Evolutionary conservation across 2,113 vertebrate genomes (phyloP), one percentile per base, ranked within the genome.

Genomic region (Equus quagga): DNA sequence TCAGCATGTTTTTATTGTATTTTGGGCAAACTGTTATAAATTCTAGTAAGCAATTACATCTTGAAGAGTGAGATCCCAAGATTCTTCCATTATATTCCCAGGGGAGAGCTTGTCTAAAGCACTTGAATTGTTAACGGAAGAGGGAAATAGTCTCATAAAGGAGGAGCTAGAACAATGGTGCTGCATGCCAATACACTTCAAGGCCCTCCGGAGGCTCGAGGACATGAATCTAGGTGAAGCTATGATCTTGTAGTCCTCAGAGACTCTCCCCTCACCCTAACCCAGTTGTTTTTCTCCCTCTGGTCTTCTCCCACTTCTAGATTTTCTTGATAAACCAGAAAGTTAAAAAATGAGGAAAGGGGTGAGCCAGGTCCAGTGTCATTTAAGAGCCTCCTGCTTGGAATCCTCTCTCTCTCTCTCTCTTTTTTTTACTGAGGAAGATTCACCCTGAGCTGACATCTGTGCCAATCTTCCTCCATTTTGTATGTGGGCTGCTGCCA

Each of bases 241-340:
- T 10, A 17, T 13, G 6, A 11, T 49, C 23, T 69, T 33, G 28
- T 8, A 5, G n/a, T 64, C 12, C 46, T 62, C 46, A 60, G 6
- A 89, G 56, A 36, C 36, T 81, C 80, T 58, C 8, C 31, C 8
- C 12, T 41, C 1, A 8, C 19, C 17, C 31, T 18, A 31, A 41
- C 2, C 49, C 14, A 58, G 33, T 14, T 51, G 26, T 69, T 80
- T 51, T 21, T 41, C 21, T 67, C 11, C 8, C 14, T 60, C 15
- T 21, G 3, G 15, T 91, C 58, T 49, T 51, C 10, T 89, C 21
- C 9, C 51, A 46, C 17, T n/a, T 92, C 15, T 31, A 83, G 5
- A 41, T 92, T 93, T 96, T 86, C 65, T 44, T 89, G 36, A 65
- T 69, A 89, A 96, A 69, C 36, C 3, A 65, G 60, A 92, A 21